Base-by-base conservation (phyloP, 2,797 vertebrate species). In the Acanthis flammea region DNA sequence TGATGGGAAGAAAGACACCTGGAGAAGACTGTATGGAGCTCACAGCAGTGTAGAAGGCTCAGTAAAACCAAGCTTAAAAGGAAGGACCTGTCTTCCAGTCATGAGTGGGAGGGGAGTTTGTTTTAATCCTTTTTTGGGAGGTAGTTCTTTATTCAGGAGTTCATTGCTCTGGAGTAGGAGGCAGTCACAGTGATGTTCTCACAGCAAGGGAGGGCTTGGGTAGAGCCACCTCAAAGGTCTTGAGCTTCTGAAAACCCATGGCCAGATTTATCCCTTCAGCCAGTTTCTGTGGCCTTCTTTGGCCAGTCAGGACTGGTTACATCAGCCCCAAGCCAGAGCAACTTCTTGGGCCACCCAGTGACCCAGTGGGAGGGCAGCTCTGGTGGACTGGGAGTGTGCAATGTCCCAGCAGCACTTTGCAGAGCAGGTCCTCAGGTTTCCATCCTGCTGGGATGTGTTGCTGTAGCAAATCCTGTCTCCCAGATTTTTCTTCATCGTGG, bases 101-200 rank as follows among this genome's bases (percentile, higher is more conserved):
- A 61, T 7, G 11, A 67, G 24, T 28, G 7, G 18, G 25, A 76
- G 4, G 4, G 72, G 19, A 70, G 33, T 30, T 86, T 33, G 16
- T 7, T 71, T 76, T 41, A 66, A 47, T 50, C 12, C 3, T 18
- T 30, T 63, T 39, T 44, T 39, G 1, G 7, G 12, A 2, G 3
- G n/a, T 47, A 66, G 54, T 44, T 45, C 30, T 84, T 74, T 73
- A 28, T 67, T 82, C 39, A 57, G 30, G 25, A 51, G 28, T 51
- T 82, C 17, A 10, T 76, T 89, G 47, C 48, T 82, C 3, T 28
- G n/a, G 61, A 80, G 27, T 13, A 51, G 39, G 58, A 84, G 9
- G 22, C 12, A 47, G n/a, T 48, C 21, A 8, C 0, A 0, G 5
- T 73, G 54, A 24, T 61, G 12, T 1, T 0, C 9, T 74, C 42